Evolutionary conservation across 2,888 invertebrate species (phyloP), one percentile per base, ranked within the genome.

Genomic region (Ferrisia virgata): DNA sequence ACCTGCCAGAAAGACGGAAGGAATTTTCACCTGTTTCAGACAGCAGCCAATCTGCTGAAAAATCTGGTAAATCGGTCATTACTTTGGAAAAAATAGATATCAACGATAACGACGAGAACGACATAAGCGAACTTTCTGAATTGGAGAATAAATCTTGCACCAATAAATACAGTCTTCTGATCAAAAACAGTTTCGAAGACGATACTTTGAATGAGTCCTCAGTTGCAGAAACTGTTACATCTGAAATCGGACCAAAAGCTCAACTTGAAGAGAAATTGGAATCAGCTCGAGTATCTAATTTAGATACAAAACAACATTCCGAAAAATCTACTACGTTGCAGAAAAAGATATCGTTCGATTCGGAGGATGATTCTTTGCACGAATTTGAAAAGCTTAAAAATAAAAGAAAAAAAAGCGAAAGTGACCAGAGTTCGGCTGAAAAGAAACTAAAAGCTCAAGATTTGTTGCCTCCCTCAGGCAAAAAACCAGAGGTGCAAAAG

Each of bases 311-410:
- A 76, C n/a, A 28, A 69, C 69, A 69, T 31, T 69, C 72, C 36
- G 31, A 33, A 2, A 76, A 36, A 18, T 18, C 36, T 18, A 18
- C 47, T 11, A 43, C 72, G 18, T 5, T 33, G 18, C 72, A 72
- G 15, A 79, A 58, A 22, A 39, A 25, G 22, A 22, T 25, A 25
- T 84, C 84, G 0, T 43, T 79, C 9, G 53, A 82, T 58, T 80
- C 76, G 31, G 87, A 87, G 82, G 87, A 87, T 85, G 87, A 87
- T 85, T 87, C 87, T 9, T 78, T 87, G 58, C 86, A 86, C 72
- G 87, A 87, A 84, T 87, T 87, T 85, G 87, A 87, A 86, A 86
- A 79, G n/a, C 79, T 25, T 1, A 85, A 85, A 80, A 25, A 79
- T 5, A 64, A 78, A n/a, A 72, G 82, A 31, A 82, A 72, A 40